Percentiles rank a stretch among this genome's conserved stretches.
These are phyloP conservation scores for Burhinus oedicnemus DNA, from an alignment of 2,113 vertebrate species.

Conservation along the genomic window DNA sequence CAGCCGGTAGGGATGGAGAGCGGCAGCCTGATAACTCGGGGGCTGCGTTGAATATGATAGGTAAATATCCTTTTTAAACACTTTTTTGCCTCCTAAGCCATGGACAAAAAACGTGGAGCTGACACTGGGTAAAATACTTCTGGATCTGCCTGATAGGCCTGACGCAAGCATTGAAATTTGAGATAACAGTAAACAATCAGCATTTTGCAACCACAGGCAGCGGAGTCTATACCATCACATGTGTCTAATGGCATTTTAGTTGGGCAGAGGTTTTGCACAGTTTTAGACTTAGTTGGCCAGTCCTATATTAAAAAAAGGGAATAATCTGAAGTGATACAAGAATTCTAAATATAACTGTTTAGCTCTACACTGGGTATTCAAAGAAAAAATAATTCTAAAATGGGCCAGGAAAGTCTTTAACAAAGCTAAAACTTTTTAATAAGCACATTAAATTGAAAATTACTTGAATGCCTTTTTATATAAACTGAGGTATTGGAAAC, in stretches of 20 bases:
- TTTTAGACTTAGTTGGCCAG: neutral
- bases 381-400: neutral
- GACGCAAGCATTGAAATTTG: neutral
- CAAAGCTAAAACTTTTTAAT: neutral
- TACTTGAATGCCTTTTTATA: neutral
- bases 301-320: neutral
- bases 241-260: neutral
- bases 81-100: neutral
- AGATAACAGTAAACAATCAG: neutral
- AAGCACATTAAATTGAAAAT: neutral
- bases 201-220: neutral
- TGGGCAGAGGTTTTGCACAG: neutral
- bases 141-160: neutral
- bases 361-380: neutral
- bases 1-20: neutral
- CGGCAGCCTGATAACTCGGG: neutral
- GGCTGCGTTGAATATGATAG: accelerated
- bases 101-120: neutral
- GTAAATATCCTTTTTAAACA: neutral
- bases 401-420: neutral
- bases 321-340: neutral
- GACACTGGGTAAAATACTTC: neutral
- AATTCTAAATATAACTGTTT: neutral
- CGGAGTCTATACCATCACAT: accelerated
- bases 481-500: neutral